Conservation (phyloP, 2,888 invertebrate genomes). For the Leptopilina myrica region DNA sequence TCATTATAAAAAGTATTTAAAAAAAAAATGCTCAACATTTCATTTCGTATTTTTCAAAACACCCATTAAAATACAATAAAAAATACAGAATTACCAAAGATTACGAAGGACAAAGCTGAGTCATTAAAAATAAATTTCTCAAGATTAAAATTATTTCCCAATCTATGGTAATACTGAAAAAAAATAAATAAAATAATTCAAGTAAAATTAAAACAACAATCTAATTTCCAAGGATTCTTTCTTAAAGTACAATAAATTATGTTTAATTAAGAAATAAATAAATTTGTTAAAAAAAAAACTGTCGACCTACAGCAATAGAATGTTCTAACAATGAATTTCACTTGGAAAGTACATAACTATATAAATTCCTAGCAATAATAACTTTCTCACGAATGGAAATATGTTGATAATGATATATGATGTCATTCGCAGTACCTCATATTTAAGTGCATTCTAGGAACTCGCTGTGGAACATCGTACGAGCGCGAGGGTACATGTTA, state of each 20-base stretch:
- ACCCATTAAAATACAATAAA: neutral
- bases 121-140: neutral
- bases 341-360: neutral
- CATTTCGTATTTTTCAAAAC: neutral
- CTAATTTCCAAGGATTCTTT: conserved; percentile 4
- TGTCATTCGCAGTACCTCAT: conserved; percentile 72
- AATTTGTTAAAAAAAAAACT: neutral
- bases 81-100: conserved; percentile 3
- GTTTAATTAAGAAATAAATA: too few species aligned
- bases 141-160: neutral
- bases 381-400: conserved; percentile 33
- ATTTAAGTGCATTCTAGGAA: conserved; percentile 76
- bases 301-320: conserved; percentile 44
- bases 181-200: neutral
- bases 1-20: too few species aligned
- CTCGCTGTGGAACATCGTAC: conserved; percentile 76
- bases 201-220: neutral
- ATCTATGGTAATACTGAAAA: neutral
- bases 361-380: conserved; percentile 19
- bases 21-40: neutral
- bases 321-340: conserved; percentile 53
- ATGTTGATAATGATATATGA: conserved; percentile 40
- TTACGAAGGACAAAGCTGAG: neutral
- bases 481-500: conserved; percentile 75
- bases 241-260: too few species aligned